Percentiles rank a stretch among this genome's conserved stretches.
Conservation (phyloP, 2,797 vertebrate species). For the Morus bassanus region DNA sequence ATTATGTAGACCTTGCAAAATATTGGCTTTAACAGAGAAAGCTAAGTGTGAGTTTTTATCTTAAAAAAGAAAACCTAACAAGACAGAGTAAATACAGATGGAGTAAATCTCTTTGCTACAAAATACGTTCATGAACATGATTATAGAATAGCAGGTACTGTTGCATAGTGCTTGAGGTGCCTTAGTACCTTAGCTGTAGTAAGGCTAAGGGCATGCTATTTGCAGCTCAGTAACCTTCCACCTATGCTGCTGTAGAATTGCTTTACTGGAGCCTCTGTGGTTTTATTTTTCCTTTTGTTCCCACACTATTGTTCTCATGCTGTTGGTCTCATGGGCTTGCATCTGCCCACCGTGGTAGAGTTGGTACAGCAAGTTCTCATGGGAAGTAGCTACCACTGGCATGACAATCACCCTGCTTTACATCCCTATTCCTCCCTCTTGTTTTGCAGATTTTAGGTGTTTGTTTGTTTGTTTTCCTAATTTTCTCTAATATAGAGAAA, state of each 20-base stretch:
- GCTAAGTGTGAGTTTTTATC: background rate
- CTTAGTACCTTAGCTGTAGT: fast-evolving
- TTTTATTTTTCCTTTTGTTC: background rate
- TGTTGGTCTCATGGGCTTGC: background rate
- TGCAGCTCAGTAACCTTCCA: background rate
- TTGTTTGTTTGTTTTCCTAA: background rate
- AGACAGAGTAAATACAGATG: background rate
- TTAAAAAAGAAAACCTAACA: background rate
- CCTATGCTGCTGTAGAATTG: background rate
- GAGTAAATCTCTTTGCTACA: background rate
- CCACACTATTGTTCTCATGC: background rate
- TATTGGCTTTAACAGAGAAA: background rate
- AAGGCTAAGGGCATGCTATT: background rate
- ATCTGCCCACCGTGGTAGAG: background rate
- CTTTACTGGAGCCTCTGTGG: background rate
- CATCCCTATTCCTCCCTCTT: background rate
- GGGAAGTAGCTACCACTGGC: background rate
- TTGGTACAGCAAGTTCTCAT: background rate
- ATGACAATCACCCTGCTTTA: background rate
- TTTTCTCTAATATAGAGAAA: background rate
- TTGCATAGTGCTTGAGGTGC: background rate
- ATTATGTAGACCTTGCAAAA: background rate
- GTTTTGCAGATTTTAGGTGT: background rate
- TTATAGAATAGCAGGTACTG: background rate
- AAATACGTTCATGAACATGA: background rate